Evolutionary conservation across 92 coral and sea anemone genomes (phyloP).

Genomic region (Epizoanthus rinbou): DNA sequence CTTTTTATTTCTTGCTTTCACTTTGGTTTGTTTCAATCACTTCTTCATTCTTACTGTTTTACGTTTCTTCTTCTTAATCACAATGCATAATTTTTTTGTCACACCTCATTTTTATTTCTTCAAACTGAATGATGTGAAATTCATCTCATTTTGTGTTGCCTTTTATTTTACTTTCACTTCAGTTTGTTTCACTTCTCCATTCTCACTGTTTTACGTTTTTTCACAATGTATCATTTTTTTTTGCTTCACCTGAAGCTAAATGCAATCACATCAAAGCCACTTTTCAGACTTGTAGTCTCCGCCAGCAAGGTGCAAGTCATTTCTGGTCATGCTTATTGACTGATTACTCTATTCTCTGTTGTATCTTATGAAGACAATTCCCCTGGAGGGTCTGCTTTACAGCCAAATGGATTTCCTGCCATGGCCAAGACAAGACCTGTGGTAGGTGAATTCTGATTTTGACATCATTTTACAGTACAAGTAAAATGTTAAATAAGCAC

Average conservation of each 20-base stretch:
- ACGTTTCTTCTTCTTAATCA: too few relatives aligned
- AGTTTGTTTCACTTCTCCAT: too few relatives aligned
- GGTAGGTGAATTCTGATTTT: slow-evolving; percentile 16
- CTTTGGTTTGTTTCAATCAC: background rate
- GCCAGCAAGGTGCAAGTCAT: background rate
- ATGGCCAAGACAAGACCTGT: slow-evolving; percentile 26
- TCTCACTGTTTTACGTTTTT: too few relatives aligned
- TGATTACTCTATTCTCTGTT: background rate
- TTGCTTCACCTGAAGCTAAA: too few relatives aligned
- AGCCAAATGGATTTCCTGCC: slow-evolving; percentile 36
- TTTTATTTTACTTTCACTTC: too few relatives aligned
- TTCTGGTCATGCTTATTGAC: background rate
- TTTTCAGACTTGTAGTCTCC: background rate
- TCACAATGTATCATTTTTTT: too few relatives aligned
- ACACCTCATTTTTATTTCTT: background rate
- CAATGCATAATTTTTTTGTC: too few relatives aligned
- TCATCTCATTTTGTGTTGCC: too few relatives aligned
- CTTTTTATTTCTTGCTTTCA: background rate
- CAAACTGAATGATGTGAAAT: background rate
- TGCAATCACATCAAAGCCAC: too few relatives aligned
- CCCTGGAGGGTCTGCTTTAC: slow-evolving; percentile 16
- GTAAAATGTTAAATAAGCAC: too few relatives aligned
- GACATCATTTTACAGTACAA: too few relatives aligned
- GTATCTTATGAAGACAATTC: slow-evolving; percentile 22
- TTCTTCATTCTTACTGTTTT: too few relatives aligned